These are phyloP conservation scores for Pseudochirops cupreus DNA, from an alignment of 2,797 vertebrate species.

Conservation along the genomic window DNA sequence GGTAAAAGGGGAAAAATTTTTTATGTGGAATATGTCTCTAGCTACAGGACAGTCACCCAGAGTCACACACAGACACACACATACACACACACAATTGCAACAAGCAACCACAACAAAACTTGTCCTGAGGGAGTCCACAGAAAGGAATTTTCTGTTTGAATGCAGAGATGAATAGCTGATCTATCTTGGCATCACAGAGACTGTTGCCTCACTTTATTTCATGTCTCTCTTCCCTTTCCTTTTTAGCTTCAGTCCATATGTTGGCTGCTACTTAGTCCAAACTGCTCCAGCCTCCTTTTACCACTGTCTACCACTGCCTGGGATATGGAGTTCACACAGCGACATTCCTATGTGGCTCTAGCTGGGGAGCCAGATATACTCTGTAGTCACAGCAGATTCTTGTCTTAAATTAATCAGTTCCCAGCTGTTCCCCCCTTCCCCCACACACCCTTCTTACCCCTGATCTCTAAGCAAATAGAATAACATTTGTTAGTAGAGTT, in stretches of 20 bases:
- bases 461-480: conserved; percentile 37
- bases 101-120: not conserved
- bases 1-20: not conserved
- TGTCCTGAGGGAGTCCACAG: not conserved
- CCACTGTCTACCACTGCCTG: conserved; percentile 40
- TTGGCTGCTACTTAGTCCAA: conserved; percentile 1
- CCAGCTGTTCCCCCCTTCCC: conserved; percentile 14
- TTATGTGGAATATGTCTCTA: not conserved
- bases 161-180: conserved; percentile 46
- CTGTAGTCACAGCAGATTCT: conserved; percentile 31
- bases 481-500: conserved; percentile 61
- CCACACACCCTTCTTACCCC: conserved; percentile 23
- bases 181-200: conserved; percentile 36
- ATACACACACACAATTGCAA: not conserved
- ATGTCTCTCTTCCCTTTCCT: not conserved
- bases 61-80: not conserved
- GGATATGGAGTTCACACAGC: conserved; percentile 32
- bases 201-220: conserved; percentile 9
- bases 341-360: conserved; percentile 18
- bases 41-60: conserved; percentile 31
- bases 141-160: conserved; percentile 32
- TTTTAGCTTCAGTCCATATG: conserved; percentile 39
- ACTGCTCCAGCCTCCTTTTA: conserved; percentile 40
- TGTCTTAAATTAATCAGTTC: conserved; percentile 41
- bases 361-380: conserved; percentile 39